Conservation (phyloP, 1,140 invertebrate genomes). For the Diuraphis noxia region DNA sequence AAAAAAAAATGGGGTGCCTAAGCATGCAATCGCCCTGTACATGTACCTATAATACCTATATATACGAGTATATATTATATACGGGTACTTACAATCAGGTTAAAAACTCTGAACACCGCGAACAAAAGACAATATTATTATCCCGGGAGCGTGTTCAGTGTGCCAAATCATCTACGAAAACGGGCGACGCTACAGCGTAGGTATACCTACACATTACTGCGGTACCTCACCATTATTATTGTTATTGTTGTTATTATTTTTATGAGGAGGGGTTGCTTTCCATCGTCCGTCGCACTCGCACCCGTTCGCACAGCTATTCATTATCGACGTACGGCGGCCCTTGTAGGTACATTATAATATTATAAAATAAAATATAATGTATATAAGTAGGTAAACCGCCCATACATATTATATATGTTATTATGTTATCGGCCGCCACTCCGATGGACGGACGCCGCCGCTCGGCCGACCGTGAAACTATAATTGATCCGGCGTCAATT, state of each 20-base stretch:
- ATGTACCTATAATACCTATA: too few species aligned
- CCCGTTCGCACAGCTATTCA: background rate
- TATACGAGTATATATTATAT: background rate
- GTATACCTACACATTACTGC: background rate
- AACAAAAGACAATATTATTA: background rate
- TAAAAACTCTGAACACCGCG: background rate
- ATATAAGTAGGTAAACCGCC: too few species aligned
- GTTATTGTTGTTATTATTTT: background rate
- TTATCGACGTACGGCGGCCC: background rate
- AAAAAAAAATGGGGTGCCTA: too few species aligned
- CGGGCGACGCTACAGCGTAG: background rate
- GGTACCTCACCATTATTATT: background rate
- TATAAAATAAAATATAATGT: background rate
- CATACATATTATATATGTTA: too few species aligned
- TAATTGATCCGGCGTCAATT: conserved; percentile 44
- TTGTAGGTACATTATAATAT: background rate
- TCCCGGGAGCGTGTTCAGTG: background rate
- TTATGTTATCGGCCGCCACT: background rate
- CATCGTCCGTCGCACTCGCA: background rate
- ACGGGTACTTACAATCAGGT: background rate
- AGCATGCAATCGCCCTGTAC: too few species aligned
- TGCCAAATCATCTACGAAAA: conserved; percentile 22
- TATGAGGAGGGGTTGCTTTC: background rate
- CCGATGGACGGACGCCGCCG: background rate
- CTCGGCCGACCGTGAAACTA: conserved; percentile 25